Evolutionary conservation across 1,140 invertebrate species (phyloP), one percentile per base, ranked within the genome.

Genomic region (Bombyx mandarina): DNA sequence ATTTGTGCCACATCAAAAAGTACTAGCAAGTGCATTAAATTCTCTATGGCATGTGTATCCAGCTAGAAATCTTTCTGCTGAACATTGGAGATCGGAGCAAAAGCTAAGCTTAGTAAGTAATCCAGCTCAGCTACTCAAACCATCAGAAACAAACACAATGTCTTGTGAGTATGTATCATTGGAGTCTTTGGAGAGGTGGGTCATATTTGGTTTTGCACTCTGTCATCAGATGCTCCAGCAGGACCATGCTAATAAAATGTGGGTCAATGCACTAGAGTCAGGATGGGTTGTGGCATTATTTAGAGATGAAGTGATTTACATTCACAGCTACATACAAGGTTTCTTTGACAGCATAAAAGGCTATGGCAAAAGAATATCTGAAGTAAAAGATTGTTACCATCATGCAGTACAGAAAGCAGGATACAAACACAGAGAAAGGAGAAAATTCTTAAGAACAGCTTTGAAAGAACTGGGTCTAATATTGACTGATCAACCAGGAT

Each of bases 321-420:
- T 98, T 61, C 98, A 99, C 88, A 92, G 95, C 26, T 99, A 98
- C 71, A 94, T 99, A 62, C 95, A 96, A 75, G 89, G 90, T 45
- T 99, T 96, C 79, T 99, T 99, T 86, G 98, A 99, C 78, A 91
- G 93, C 7, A 93, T 99, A 35, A 99, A 99, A 89, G 97, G 97
- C 1, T 97, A 97, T 75, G 92, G 94, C 52, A 99, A 99, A 82
- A 88, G 95, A 62, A 93, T 98, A 46, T 94, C 93, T 1, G 97
- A 99, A 88, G 94, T 99, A 0, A 99, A 98, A 84, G 98, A 99
- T 62, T 95, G 95, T 62, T 96, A 97, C 73, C 96, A 90, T 79
- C 93, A 94, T 76, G 95, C 97, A 10, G 91, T 98, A 12, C 95
- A 96, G 71, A 96, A 96, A 82, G 94, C 97, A 79, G 93, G 95